phyloP scores from a whole-genome alignment of 2,888 invertebrate genomes.

The Halictus ligatus region DNA sequence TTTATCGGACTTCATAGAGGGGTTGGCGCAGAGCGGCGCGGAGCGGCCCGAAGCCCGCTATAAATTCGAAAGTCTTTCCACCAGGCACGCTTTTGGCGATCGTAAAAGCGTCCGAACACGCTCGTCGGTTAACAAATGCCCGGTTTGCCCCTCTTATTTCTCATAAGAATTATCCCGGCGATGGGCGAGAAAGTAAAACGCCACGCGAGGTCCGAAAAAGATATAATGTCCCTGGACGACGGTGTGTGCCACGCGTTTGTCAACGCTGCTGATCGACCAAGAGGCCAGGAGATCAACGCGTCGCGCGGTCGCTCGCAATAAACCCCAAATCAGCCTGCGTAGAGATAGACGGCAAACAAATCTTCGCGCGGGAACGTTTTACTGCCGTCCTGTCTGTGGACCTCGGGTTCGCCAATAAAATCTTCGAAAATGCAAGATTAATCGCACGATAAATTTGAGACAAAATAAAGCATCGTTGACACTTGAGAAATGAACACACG shows the following conservation, averaged over 20 bases:
- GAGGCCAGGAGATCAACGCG: neutral
- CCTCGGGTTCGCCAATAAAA: constrained; percentile 15
- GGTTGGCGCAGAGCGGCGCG: neutral
- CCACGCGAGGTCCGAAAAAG: constrained; percentile 20
- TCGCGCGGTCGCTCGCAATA: neutral
- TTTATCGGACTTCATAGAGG: constrained; percentile 46
- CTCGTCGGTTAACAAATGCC: constrained; percentile 57
- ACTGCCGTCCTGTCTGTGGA: neutral
- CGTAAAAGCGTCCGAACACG: constrained; percentile 64
- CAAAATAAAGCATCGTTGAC: neutral
- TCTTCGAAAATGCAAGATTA: constrained; percentile 18
- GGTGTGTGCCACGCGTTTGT: constrained; percentile 35
- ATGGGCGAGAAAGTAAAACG: constrained; percentile 32
- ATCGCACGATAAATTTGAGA: constrained; percentile 15
- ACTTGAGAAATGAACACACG: neutral
- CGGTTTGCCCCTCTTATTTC: constrained; percentile 24
- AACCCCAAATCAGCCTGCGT: neutral
- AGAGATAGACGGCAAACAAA: constrained; percentile 10
- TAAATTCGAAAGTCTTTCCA: constrained; percentile 48
- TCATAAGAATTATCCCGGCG: constrained; percentile 59
- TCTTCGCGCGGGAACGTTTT: constrained; percentile 10
- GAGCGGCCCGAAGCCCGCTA: constrained; percentile 12
- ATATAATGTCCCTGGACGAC: constrained; percentile 12
- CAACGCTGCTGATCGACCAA: neutral
- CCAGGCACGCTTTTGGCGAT: constrained; percentile 36